These are phyloP conservation scores for Turritopsis dohrnii DNA, from an alignment of 30 jellyfish, hydroid and myxozoan species.

Conservation along the genomic window DNA sequence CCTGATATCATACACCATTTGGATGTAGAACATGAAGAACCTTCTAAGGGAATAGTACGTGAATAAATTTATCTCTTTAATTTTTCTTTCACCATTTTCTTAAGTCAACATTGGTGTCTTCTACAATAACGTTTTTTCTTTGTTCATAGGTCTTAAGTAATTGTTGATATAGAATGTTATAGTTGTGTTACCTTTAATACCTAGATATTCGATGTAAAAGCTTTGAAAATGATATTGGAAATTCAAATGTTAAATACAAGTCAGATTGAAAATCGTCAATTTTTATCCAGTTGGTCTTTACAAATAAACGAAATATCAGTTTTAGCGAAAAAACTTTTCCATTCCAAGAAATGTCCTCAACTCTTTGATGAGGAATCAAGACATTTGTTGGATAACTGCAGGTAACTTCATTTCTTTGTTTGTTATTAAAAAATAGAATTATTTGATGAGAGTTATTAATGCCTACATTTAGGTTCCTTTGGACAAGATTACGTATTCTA, in stretches of 20 bases:
- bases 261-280: background rate
- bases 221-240: background rate
- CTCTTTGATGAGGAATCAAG: background rate
- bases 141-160: too few relatives aligned
- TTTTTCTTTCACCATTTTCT: too few relatives aligned
- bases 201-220: background rate
- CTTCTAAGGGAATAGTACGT: background rate
- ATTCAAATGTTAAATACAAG: background rate
- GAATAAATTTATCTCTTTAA: too few relatives aligned
- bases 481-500: conserved; percentile 9
- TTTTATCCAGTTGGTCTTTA: background rate
- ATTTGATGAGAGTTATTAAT: too few relatives aligned
- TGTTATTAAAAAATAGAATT: too few relatives aligned
- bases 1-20: background rate
- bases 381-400: background rate
- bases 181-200: background rate
- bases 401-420: background rate
- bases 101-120: too few relatives aligned
- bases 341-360: background rate
- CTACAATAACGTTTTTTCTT: too few relatives aligned
- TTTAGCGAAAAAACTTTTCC: background rate
- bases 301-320: background rate
- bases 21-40: background rate
- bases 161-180: too few relatives aligned
- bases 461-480: conserved; percentile 4